Evolutionary conservation across 2,113 vertebrate genomes (phyloP), one percentile per base, ranked within the genome.

Genomic region (Syngnathoides biaculeatus): DNA sequence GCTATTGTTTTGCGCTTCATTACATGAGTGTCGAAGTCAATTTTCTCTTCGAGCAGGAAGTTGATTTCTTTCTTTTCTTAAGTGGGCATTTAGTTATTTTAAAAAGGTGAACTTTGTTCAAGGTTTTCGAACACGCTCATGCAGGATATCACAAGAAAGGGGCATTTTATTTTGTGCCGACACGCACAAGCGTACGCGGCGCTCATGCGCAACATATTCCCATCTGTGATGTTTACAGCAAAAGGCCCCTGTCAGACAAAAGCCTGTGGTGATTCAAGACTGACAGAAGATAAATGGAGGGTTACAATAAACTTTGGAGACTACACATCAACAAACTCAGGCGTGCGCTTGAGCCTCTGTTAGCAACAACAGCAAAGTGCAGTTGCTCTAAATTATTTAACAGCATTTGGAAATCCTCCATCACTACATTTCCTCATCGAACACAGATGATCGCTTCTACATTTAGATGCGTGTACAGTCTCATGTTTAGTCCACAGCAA

Each of bases 321-420:
- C 15, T 53, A 15, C 67, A 57, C 68, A 47, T 72, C 62, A 60
- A 65, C 75, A 75, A 71, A 69, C 61, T 62, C 66, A 72, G 42
- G 52, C 73, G 63, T 73, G 71, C 56, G 59, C 61, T 75, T 69
- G 67, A 57, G 65, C 66, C 67, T 74, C 57, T 40, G 60, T 73
- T 73, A 61, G 65, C 81, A 58, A 74, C 66, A 61, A 64, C 64
- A 80, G 66, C 50, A 65, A 71, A 86, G 86, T 76, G 82, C 72
- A 67, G 73, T 71, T 71, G 67, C 40, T 72, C 79, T 89, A 82
- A 88, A 89, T 90, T 87, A 89, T 89, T 90, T 75, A 90, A 68
- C 75, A 77, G 55, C 71, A 58, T 80, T 80, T 78, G 67, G 74
- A 84, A 84, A 84, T 87, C 65, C 72, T 71, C 74, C 79, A 83